phyloP scores from a whole-genome alignment of 2,113 vertebrate genomes.

The Phaethornis superciliosus region DNA sequence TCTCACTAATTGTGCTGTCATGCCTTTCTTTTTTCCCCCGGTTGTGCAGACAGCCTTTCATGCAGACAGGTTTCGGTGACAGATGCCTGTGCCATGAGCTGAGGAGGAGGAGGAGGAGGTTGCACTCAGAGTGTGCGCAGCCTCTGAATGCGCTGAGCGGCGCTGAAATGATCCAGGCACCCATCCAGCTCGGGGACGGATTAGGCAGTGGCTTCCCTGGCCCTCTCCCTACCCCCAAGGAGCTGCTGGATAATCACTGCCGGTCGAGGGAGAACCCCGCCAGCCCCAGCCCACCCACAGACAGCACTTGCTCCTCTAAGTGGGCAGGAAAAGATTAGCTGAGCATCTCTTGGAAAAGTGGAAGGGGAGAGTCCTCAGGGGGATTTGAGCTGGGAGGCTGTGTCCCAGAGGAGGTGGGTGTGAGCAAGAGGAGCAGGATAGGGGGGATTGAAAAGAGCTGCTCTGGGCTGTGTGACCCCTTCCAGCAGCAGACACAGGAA shows the following conservation, averaged over 20 bases:
- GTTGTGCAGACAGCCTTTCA: conserved; percentile 58
- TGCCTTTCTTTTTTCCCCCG: conserved; percentile 25
- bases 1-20: conserved; percentile 65
- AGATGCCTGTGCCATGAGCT: conserved; percentile 38
- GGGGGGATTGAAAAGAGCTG: neutral
- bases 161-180: neutral
- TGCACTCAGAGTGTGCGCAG: neutral
- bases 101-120: neutral
- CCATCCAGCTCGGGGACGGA: neutral
- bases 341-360: neutral
- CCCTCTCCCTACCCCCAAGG: neutral
- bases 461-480: neutral
- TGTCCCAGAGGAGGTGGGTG: neutral
- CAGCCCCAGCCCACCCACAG: conserved; percentile 28
- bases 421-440: neutral
- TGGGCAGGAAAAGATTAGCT: neutral
- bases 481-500: accelerated
- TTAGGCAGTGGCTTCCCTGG: neutral
- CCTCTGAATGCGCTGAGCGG: neutral
- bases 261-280: neutral
- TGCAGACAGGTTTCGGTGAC: conserved; percentile 43
- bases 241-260: conserved; percentile 7
- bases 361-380: neutral
- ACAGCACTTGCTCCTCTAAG: neutral
- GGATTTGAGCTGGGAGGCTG: neutral